Percentiles rank a stretch among this genome's conserved stretches.
phyloP scores from a whole-genome alignment of 2,888 invertebrate genomes.

The Drosophila histrio region DNA sequence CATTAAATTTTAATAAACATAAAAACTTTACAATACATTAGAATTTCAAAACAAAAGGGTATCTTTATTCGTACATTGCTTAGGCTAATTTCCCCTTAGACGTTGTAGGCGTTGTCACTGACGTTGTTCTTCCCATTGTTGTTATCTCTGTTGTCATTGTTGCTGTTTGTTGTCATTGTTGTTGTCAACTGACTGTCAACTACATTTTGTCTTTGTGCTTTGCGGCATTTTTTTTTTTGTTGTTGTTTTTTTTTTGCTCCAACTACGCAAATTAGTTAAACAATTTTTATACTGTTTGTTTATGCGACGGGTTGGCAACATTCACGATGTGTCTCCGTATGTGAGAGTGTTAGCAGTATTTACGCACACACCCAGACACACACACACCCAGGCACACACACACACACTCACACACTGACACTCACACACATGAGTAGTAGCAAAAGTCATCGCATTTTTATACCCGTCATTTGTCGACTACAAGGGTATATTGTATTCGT shows the following conservation, averaged over 20 bases:
- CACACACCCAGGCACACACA: slow-evolving; percentile 8
- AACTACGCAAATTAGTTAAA: slow-evolving; percentile 59
- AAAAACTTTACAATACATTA: background rate
- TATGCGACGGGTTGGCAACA: slow-evolving; percentile 38
- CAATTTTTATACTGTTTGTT: slow-evolving; percentile 36
- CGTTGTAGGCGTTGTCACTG: background rate
- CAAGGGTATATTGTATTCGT: no score
- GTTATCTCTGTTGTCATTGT: slow-evolving; percentile 5
- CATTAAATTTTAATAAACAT: background rate
- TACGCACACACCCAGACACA: slow-evolving; percentile 17
- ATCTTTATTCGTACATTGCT: slow-evolving; percentile 2
- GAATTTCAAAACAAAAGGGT: background rate
- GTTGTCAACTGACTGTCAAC: slow-evolving; percentile 4
- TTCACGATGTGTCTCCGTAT: slow-evolving; percentile 6
- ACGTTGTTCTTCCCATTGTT: background rate
- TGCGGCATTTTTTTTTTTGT: slow-evolving; percentile 21
- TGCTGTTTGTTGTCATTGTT: background rate
- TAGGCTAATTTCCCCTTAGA: background rate
- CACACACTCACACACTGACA: slow-evolving; percentile 10
- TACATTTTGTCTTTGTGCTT: slow-evolving; percentile 7
- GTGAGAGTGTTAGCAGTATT: background rate
- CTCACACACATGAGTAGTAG: background rate
- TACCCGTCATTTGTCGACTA: no score
- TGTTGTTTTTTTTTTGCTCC: slow-evolving; percentile 17
- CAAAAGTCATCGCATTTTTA: slow-evolving; percentile 35